These are phyloP conservation scores for Xenentodon cancila DNA, from an alignment of 2,797 vertebrate genomes.

Conservation along the genomic window DNA sequence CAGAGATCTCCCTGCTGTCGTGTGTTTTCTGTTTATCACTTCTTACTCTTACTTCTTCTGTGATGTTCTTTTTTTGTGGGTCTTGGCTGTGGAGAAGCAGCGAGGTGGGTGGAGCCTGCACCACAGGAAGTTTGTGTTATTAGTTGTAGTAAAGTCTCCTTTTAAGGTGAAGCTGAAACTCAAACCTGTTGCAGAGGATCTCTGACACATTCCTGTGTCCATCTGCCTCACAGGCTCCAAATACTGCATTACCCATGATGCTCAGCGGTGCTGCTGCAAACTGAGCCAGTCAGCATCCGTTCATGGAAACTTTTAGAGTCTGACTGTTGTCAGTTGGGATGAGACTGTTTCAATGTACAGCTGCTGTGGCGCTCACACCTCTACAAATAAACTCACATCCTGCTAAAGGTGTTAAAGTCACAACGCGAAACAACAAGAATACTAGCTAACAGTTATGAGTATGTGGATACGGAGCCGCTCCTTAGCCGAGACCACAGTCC, in stretches of 20 bases:
- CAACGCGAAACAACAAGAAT: no score
- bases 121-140: slow-evolving; percentile 23
- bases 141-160: slow-evolving; percentile 32
- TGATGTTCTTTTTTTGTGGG: rapidly evolving
- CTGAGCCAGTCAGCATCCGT: neutral
- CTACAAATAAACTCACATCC: no score
- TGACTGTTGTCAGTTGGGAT: no score
- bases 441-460: no score
- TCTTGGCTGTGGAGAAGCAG: neutral
- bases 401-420: no score
- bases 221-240: no score
- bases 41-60: neutral
- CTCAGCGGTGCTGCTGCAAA: neutral
- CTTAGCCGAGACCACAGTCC: no score
- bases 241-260: slow-evolving; percentile 26
- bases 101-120: neutral
- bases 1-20: slow-evolving; percentile 4
- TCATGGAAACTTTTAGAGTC: no score
- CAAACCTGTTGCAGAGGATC: neutral
- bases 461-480: no score
- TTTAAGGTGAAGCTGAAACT: slow-evolving; percentile 35
- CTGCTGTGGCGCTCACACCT: no score
- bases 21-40: slow-evolving; percentile 10
- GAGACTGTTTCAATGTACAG: no score
- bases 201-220: neutral